Base-by-base conservation (phyloP, 2,888 invertebrate genomes). In the Caenorhabditis sp. region DNA sequence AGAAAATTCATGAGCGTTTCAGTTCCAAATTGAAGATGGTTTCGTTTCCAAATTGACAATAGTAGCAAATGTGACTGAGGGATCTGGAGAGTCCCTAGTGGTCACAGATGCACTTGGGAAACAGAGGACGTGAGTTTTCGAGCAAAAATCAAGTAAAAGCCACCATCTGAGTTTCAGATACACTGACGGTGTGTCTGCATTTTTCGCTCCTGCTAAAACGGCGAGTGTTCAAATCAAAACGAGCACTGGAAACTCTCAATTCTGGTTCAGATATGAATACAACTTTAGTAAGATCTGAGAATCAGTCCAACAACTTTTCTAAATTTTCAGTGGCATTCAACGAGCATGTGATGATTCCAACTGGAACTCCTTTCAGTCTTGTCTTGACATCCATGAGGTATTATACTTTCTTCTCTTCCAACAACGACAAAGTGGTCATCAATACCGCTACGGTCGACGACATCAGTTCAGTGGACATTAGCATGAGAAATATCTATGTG, bases 1-100 rank as follows among this genome's bases (percentile, higher is more conserved):
- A 14, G 54, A 26, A 14, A 51, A 10, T 14, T 26, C 14, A n/a
- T 58, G 19, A 58, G 19, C n/a, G n/a, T 51, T 73, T 51, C 26
- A 73, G 73, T 73, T 73, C 38, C 22, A 22, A 63, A 63, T 73
- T 26, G 28, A 47, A 49, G 63, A 63, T 49, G 73, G 73, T 5
- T 73, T 10, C n/a, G 51, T 73, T 14, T 58, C 38, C 10, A 22
- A 54, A 26, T 41, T 73, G 1, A 49, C 61, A 2, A 16, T 73
- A 4, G 38, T 1, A 0, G 24, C 73, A 41, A 51, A 73, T 63
- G 61, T 54, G 8, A 63, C 61, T 7, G 38, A 31, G 14, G 31
- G 63, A 47, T 47, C 61, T 16, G 51, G 19, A 24, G 73, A 73
- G n/a, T 51, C 51, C 1, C 6, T 73, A 7, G 22, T 51, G 0